Evolutionary conservation across 2,797 vertebrate species (phyloP), one percentile per base, ranked within the genome.

Genomic region (Triplophysa yarkandensis): DNA sequence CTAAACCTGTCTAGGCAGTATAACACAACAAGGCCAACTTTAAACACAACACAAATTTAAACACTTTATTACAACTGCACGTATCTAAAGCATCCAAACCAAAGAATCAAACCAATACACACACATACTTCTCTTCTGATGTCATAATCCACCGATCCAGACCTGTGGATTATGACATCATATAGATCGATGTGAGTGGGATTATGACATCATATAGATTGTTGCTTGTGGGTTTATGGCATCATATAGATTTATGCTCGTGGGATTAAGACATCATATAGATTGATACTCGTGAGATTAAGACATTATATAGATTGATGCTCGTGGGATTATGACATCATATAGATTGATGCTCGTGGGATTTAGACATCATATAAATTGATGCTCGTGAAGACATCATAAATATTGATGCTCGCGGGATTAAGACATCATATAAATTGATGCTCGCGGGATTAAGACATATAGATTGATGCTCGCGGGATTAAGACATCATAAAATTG

Each of bases 401-500:
- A 63, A 1, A 43, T 32, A 44, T 23, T n/a, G n/a, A n/a, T n/a
- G n/a, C n/a, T n/a, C n/a, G n/a, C n/a, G n/a, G 41, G 63, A 71
- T 43, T 25, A 69, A 78, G 57, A 81, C 76, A 58, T 81, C 80
- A 57, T 11, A 32, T 1, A 17, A 16, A 27, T 7, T 7, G 27
- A 2, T 16, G 16, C 10, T 32, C 46, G 25, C 34, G 8, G 9
- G 6, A 10, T n/a, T n/a, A 44, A 44, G 71, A 55, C 71, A 32
- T 66, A 63, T 1, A 43, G 46, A 44, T 23, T n/a, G n/a, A n/a
- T n/a, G n/a, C n/a, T n/a, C n/a, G n/a, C n/a, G n/a, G 41, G 63
- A 71, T 43, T 25, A 69, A 78, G 57, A 81, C 76, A 58, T 81
- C 80, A 57, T 11, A 32, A 17, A 16, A n/a, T n/a, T n/a, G n/a